phyloP scores from a whole-genome alignment of 2,888 invertebrate genomes.

The Diarsia dahlii region DNA sequence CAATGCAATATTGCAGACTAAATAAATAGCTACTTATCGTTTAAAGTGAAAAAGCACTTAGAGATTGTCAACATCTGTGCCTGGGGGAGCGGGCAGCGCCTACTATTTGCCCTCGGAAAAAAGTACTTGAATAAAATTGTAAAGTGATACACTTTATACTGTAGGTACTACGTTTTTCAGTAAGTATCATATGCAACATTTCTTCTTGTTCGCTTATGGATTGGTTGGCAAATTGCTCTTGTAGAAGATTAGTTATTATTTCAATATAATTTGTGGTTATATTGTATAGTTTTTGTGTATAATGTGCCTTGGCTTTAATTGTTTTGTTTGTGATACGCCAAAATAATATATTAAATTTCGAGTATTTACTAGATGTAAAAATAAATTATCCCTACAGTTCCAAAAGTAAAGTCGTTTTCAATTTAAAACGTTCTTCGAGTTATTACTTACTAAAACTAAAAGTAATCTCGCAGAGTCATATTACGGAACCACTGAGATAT shows the following conservation, averaged over 20 bases:
- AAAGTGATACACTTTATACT: not conserved
- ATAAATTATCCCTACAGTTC: not conserved
- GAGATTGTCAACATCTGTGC: slow-evolving; percentile 68
- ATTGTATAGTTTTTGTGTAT: too few relatives aligned
- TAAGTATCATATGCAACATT: not conserved
- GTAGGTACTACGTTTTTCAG: not conserved
- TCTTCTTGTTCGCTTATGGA: not conserved
- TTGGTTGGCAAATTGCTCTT: too few relatives aligned
- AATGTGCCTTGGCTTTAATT: not conserved
- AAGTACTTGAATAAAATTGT: not conserved
- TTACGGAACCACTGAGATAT: slow-evolving; percentile 15
- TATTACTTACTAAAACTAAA: slow-evolving; percentile 33
- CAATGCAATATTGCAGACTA: slow-evolving; percentile 57
- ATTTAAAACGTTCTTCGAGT: not conserved
- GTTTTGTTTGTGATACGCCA: not conserved
- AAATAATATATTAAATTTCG: too few relatives aligned
- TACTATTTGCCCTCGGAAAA: slow-evolving; percentile 23
- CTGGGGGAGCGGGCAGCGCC: slow-evolving; percentile 5
- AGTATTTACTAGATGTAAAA: not conserved
- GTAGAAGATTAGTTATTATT: not conserved
- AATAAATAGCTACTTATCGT: slow-evolving; percentile 68
- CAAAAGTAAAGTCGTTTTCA: not conserved
- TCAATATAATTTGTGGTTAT: too few relatives aligned
- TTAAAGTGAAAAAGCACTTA: slow-evolving; percentile 67
- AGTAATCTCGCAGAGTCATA: slow-evolving; percentile 32